A percentile compares a stretch with the other conserved stretches of the same genome.
These are phyloP conservation scores for Meandrina meandrites DNA, from an alignment of 92 coral and sea anemone species.

Conservation along the genomic window DNA sequence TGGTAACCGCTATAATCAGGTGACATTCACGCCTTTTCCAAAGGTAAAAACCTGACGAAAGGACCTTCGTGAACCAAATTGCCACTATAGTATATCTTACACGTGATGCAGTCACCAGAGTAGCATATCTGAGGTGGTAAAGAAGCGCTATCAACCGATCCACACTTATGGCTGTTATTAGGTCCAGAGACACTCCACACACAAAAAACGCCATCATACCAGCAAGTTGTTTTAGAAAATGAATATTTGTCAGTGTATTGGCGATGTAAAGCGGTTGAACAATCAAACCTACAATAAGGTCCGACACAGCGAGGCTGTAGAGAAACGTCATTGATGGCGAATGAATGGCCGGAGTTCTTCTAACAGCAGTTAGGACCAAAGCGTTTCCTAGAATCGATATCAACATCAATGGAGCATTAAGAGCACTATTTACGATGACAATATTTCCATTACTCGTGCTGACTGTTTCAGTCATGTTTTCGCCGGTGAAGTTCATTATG, in stretches of 20 bases:
- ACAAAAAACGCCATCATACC: constrained; percentile 14
- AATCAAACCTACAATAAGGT: constrained; percentile 4
- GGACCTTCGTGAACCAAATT: neutral
- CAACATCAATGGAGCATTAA: neutral
- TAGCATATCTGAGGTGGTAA: neutral
- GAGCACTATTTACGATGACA: constrained; percentile 3
- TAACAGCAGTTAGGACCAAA: neutral
- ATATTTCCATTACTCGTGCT: neutral
- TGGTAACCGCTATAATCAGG: neutral
- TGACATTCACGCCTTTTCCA: constrained; percentile 7
- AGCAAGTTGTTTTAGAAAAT: neutral
- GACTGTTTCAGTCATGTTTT: neutral
- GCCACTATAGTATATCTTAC: neutral
- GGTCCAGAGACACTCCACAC: neutral
- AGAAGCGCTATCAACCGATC: neutral
- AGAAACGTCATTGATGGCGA: neutral
- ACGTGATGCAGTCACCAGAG: neutral
- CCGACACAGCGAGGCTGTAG: neutral
- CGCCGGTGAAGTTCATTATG: neutral
- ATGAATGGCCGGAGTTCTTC: neutral
- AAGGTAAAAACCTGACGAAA: neutral
- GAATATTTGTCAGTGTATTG: neutral
- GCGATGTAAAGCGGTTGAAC: constrained; percentile 9
- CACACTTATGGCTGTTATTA: neutral
- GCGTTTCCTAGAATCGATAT: neutral